These are phyloP conservation scores for Brachyhypopomus gauderio DNA, from an alignment of 2,113 vertebrate species.

Conservation along the genomic window DNA sequence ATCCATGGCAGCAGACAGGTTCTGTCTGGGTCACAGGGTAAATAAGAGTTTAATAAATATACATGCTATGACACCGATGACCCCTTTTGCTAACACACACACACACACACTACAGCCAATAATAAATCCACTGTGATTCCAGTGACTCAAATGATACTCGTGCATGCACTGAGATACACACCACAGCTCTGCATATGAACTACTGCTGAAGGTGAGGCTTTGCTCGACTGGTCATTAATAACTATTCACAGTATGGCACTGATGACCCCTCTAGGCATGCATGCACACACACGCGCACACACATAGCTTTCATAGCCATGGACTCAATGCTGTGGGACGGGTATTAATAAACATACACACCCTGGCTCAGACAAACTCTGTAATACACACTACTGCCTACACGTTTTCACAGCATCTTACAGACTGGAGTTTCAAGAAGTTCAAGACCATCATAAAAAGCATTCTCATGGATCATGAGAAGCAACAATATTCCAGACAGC, in stretches of 20 bases:
- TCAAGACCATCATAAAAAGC: not conserved
- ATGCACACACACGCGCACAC: not conserved
- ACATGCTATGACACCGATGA: constrained; percentile 37
- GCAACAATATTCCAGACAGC: no score
- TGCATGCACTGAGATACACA: not conserved
- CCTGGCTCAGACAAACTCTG: not conserved
- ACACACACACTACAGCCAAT: constrained; percentile 15
- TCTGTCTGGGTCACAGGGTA: constrained; percentile 76
- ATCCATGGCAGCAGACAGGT: constrained; percentile 78
- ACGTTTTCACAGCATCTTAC: not conserved
- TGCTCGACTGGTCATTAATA: constrained; percentile 5
- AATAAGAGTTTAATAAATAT: constrained; percentile 67
- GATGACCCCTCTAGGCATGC: not conserved
- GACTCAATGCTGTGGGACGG: not conserved
- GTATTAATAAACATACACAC: not conserved
- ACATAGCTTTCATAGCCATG: not conserved
- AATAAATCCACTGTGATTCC: constrained; percentile 24
- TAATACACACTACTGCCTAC: not conserved
- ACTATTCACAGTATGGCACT: constrained; percentile 24
- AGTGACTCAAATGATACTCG: constrained; percentile 9
- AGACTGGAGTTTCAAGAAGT: not conserved
- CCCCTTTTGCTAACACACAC: constrained; percentile 1
- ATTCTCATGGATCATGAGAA: no score
- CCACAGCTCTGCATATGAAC: not conserved
- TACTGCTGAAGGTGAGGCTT: constrained; percentile 9